Evolutionary conservation across 2,113 vertebrate species (phyloP), one percentile per base, ranked within the genome.

Genomic region (Scatophagus argus): DNA sequence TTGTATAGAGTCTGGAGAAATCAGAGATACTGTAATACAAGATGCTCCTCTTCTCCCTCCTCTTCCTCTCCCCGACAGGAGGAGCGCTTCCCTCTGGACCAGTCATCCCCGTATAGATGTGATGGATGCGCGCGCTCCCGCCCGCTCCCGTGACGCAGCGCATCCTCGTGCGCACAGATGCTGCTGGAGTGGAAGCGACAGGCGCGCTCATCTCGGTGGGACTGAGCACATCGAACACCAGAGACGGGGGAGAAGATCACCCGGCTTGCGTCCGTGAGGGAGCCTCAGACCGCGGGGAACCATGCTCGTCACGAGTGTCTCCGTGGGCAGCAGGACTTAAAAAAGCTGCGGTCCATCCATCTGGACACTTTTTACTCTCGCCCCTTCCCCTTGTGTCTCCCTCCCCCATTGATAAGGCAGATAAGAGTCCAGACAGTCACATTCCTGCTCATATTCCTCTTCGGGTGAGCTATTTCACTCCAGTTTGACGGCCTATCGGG

Each of bases 261-360:
- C 86, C 83, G 81, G 82, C 61, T 77, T 17, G 52, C 43, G 77
- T 82, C 69, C 69, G 44, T 21, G 85, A 17, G 83, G 83, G 90
- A 91, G 82, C 54, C 73, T 56, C 64, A 71, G 25, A 80, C 46
- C 67, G 72, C 60, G 79, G 83, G 73, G 59, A 69, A 74, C 77
- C 58, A 89, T 91, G 87, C 82, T 82, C 81, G n/a, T 6, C 29
- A 79, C 62, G 85, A 86, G 74, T 54, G 65, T 41, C 31, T 76
- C 77, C 62, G 39, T 78, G 29, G 84, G 85, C 84, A 83, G 65
- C 79, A 77, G 64, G 82, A 92, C 91, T 83, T 94, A 86, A 88
- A 84, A n/a, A 67, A 83, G 83, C 91, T 60, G 75, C 66, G 68
- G 59, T 65, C 72, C 75, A 46, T 80, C 56, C 76, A 23, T 8